Conservation (phyloP, 2,113 vertebrate species). For the Pimephales promelas region DNA sequence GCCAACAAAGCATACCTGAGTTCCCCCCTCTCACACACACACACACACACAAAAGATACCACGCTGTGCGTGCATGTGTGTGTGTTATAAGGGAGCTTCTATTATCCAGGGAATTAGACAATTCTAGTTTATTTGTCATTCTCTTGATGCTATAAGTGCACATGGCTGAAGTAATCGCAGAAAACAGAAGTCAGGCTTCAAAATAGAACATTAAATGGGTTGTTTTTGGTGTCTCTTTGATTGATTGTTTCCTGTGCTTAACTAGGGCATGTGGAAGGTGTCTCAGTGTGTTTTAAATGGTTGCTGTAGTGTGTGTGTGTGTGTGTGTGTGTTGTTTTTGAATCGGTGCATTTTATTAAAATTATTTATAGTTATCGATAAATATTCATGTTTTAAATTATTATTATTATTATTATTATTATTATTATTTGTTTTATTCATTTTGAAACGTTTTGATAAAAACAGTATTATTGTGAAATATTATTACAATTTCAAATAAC, state of each 20-base stretch:
- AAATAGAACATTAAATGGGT: constrained; percentile 8
- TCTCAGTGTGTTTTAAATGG: constrained; percentile 1
- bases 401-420: too few relatives aligned
- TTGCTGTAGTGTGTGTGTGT: not conserved
- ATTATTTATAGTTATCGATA: not conserved
- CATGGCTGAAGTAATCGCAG: constrained; percentile 14
- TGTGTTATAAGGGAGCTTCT: constrained; percentile 54
- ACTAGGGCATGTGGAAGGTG: constrained; percentile 15
- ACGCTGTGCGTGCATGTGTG: constrained; percentile 4
- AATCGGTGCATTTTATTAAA: not conserved
- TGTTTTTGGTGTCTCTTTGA: constrained; percentile 13
- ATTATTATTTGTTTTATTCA: not conserved
- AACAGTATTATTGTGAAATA: not conserved
- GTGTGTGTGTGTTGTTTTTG: constrained; percentile 33
- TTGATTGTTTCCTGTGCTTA: constrained; percentile 20
- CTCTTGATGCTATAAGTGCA: constrained; percentile 18
- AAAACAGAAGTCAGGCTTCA: constrained; percentile 23
- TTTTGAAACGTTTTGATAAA: not conserved
- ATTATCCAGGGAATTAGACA: not conserved
- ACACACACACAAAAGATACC: not conserved
- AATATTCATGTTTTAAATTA: not conserved
- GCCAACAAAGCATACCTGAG: constrained; percentile 56
- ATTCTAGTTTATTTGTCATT: constrained; percentile 28
- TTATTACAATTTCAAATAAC: not conserved
- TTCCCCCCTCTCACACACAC: not conserved